Conservation (phyloP, 2,797 vertebrate species). For the Poeciliopsis gracilis region DNA sequence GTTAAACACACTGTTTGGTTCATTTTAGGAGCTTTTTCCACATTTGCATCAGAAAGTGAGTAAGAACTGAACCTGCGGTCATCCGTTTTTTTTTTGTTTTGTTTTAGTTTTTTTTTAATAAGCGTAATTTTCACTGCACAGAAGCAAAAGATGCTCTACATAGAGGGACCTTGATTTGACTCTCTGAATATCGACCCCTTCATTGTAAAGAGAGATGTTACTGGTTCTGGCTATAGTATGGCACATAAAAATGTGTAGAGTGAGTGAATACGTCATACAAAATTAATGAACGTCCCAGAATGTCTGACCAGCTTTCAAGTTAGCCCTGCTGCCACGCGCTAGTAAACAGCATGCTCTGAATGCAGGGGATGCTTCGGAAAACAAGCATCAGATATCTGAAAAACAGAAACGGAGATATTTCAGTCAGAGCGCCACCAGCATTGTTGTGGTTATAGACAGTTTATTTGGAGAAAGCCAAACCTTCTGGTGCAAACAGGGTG, state of each 20-base stretch:
- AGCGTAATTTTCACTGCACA: not conserved
- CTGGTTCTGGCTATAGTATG: not conserved
- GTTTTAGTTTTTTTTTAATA: too few relatives aligned
- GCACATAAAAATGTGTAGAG: not conserved
- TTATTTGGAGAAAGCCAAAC: not conserved
- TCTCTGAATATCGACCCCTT: not conserved
- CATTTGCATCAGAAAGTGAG: not conserved
- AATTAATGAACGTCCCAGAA: not conserved
- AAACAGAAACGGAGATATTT: not conserved
- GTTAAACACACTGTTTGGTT: not conserved
- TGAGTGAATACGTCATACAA: not conserved
- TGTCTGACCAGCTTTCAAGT: slow-evolving; percentile 6
- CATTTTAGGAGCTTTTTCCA: not conserved
- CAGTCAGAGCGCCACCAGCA: not conserved
- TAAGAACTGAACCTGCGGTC: too few relatives aligned
- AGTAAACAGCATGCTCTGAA: not conserved
- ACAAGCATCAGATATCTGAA: not conserved
- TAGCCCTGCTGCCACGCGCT: slow-evolving; percentile 1
- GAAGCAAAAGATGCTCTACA: not conserved
- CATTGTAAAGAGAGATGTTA: not conserved
- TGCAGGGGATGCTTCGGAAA: not conserved
- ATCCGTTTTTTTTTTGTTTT: too few relatives aligned
- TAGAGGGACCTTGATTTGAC: not conserved
- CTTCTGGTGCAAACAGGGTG: not conserved
- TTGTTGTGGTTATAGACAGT: not conserved